phyloP scores from a whole-genome alignment of 2,888 invertebrate species.

The Arctia plantaginis region DNA sequence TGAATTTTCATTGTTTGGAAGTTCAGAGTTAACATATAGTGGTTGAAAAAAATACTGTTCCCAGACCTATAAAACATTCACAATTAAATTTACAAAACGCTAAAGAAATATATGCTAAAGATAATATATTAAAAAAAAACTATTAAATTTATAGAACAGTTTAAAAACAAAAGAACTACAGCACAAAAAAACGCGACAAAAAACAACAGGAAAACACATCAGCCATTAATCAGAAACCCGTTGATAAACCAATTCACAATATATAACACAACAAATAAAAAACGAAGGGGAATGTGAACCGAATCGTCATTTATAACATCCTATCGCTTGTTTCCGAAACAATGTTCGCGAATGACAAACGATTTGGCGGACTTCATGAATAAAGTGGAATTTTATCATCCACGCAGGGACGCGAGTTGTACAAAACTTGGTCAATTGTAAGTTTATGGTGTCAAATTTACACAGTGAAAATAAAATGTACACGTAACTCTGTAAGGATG shows the following conservation, averaged over 20 bases:
- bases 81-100: no score
- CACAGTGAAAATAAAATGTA: neutral
- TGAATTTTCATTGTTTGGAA: no score
- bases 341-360: conserved; percentile 55
- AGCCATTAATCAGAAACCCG: conserved; percentile 32
- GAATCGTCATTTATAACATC: conserved; percentile 69
- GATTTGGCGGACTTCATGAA: conserved; percentile 31
- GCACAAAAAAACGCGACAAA: neutral
- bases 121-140: neutral
- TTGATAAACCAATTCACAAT: conserved; percentile 56
- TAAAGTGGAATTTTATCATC: conserved; percentile 33
- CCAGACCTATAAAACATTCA: no score
- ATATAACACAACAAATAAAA: conserved; percentile 50
- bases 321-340: conserved; percentile 67
- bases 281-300: conserved; percentile 48
- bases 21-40: no score
- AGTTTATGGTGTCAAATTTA: conserved; percentile 8
- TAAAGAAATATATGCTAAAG: no score
- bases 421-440: conserved; percentile 4
- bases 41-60: no score
- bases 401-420: neutral
- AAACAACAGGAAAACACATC: conserved; percentile 22
- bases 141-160: neutral
- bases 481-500: neutral
- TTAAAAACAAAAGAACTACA: conserved; percentile 5